Evolutionary conservation across 2,888 invertebrate genomes (phyloP).

Genomic region (Lasioglossum calceatum): DNA sequence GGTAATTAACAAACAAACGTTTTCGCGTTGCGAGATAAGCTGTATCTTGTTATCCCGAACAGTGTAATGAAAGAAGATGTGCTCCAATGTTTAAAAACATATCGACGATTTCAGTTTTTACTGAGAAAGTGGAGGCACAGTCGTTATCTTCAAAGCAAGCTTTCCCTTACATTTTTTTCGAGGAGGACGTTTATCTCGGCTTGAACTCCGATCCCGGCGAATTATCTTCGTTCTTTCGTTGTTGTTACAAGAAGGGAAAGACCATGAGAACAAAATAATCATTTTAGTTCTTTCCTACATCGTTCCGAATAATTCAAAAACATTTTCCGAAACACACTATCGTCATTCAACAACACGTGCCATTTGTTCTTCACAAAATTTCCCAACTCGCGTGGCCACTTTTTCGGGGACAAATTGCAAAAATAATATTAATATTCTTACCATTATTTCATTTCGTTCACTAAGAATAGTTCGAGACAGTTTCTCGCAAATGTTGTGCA

Average conservation of each 20-base stretch:
- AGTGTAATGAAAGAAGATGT: neutral
- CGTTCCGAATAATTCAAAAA: too few relatives aligned
- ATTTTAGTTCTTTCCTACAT: neutral
- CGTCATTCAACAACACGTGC: neutral
- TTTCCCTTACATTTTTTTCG: conserved; percentile 3
- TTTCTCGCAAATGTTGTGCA: neutral
- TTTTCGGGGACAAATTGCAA: neutral
- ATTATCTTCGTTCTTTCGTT: conserved; percentile 28
- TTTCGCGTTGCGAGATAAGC: neutral
- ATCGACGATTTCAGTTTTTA: neutral
- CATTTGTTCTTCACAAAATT: neutral
- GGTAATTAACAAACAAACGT: conserved; percentile 7
- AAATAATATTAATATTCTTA: neutral
- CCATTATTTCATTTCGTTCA: conserved; percentile 18
- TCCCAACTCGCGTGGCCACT: neutral
- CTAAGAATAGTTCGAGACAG: neutral
- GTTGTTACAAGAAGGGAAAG: neutral
- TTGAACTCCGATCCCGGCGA: conserved; percentile 41
- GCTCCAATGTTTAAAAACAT: neutral
- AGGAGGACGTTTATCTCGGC: conserved; percentile 19
- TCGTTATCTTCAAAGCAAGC: neutral
- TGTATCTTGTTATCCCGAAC: conserved; percentile 5
- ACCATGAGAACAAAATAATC: conserved; percentile 12
- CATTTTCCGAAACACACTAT: neutral
- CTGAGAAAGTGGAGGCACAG: neutral